Percentiles rank a stretch among this genome's conserved stretches.
Evolutionary conservation across 2,888 invertebrate species (phyloP).

Genomic region (Miltochrista miniata): DNA sequence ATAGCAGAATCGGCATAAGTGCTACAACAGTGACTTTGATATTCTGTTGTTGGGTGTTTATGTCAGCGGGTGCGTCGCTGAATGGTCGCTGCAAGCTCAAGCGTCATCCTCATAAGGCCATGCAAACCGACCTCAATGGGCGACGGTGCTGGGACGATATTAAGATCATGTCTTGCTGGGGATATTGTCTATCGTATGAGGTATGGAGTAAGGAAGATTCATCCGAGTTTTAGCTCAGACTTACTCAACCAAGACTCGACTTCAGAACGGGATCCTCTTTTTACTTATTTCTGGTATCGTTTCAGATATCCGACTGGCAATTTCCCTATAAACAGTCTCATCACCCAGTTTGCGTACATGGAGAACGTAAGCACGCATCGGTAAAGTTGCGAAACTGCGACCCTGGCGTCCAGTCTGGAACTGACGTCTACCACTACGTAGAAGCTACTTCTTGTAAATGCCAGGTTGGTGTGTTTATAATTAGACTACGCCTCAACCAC

Average conservation of each 20-base stretch:
- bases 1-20: slow-evolving; percentile 24
- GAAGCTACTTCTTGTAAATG: slow-evolving; percentile 92
- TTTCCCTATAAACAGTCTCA: slow-evolving; percentile 94
- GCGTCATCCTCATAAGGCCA: slow-evolving; percentile 64
- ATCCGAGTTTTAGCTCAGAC: too few relatives aligned
- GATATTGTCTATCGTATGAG: slow-evolving; percentile 93
- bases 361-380: slow-evolving; percentile 85
- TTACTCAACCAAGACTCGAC: too few relatives aligned
- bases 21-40: slow-evolving; percentile 42
- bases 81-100: slow-evolving; percentile 62
- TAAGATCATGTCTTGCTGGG: slow-evolving; percentile 92
- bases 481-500: too few relatives aligned
- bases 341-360: slow-evolving; percentile 94
- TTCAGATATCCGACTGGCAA: slow-evolving; percentile 92
- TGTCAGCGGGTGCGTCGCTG: slow-evolving; percentile 43
- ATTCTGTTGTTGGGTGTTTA: slow-evolving; percentile 45
- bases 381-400: slow-evolving; percentile 89
- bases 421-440: slow-evolving; percentile 89
- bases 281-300: background rate
- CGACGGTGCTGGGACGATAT: slow-evolving; percentile 91
- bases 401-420: slow-evolving; percentile 86
- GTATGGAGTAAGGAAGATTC: slow-evolving; percentile 87
- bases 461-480: slow-evolving; percentile 50
- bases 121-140: slow-evolving; percentile 83
- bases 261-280: too few relatives aligned